Evolutionary conservation across 2,888 invertebrate species (phyloP).

Genomic region (Calliphora vomitoria): DNA sequence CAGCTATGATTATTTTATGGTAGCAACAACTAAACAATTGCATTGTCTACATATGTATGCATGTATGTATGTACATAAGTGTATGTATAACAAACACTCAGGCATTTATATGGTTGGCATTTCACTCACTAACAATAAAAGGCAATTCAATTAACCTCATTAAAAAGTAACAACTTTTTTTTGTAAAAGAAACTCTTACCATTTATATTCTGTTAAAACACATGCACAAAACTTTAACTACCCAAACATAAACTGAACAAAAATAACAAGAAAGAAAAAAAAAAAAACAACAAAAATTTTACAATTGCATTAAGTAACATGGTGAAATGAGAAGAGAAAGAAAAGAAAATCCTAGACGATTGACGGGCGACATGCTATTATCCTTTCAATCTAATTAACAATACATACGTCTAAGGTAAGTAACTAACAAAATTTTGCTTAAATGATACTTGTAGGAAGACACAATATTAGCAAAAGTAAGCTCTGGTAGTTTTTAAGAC

Average conservation of each 20-base stretch:
- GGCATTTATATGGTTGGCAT: constrained; percentile 46
- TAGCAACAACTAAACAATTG: constrained; percentile 55
- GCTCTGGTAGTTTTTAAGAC: neutral
- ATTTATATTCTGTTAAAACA: neutral
- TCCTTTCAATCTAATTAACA: constrained; percentile 74
- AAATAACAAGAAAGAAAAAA: neutral
- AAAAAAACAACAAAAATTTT: constrained; percentile 2
- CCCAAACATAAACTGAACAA: neutral
- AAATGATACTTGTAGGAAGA: neutral
- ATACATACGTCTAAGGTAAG: constrained; percentile 61
- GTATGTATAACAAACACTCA: neutral
- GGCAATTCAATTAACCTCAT: constrained; percentile 76
- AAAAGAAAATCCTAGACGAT: constrained; percentile 53
- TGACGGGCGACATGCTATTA: constrained; percentile 66
- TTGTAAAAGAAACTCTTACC: constrained; percentile 23
- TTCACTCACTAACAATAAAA: constrained; percentile 58
- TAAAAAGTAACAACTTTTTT: constrained; percentile 75
- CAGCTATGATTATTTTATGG: constrained; percentile 19
- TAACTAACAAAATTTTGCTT: constrained; percentile 18
- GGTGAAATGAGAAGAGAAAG: constrained; percentile 8
- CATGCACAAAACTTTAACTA: constrained; percentile 47
- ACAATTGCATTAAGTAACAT: constrained; percentile 26
- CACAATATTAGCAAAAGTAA: neutral
- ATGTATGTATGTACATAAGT: neutral
- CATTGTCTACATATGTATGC: constrained; percentile 13